These are phyloP conservation scores for Portevinia maculata DNA, from an alignment of 2,888 invertebrate species.

Conservation along the genomic window DNA sequence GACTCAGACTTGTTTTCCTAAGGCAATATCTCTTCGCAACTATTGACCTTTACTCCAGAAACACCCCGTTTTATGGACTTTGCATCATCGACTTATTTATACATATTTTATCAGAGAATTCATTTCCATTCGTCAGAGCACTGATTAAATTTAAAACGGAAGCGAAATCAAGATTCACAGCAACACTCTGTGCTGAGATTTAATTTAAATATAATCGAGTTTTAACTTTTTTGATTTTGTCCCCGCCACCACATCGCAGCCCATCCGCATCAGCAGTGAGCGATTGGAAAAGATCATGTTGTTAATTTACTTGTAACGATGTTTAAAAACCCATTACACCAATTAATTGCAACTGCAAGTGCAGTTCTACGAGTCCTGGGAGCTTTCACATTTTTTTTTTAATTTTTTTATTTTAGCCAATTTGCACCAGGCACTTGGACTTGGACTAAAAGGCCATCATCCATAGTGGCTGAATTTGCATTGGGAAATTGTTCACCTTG, in stretches of 20 bases:
- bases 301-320: constrained; percentile 73
- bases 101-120: constrained; percentile 15
- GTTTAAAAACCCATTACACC: constrained; percentile 71
- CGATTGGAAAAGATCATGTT: constrained; percentile 22
- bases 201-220: constrained; percentile 63
- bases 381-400: constrained; percentile 6
- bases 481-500: constrained; percentile 49
- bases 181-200: constrained; percentile 32
- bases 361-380: constrained; percentile 22
- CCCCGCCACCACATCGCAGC: neutral
- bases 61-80: no score
- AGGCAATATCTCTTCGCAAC: no score
- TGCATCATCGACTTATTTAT: constrained; percentile 1
- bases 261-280: constrained; percentile 1
- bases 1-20: no score
- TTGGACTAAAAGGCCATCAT: neutral
- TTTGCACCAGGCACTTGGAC: constrained; percentile 33
- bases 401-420: constrained; percentile 56
- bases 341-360: constrained; percentile 68
- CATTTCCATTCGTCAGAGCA: neutral
- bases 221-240: constrained; percentile 53
- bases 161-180: constrained; percentile 33
- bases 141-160: constrained; percentile 17
- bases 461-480: neutral
- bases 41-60: no score